phyloP scores from a whole-genome alignment of 2,113 vertebrate genomes.

The Poeciliopsis retropinna region DNA sequence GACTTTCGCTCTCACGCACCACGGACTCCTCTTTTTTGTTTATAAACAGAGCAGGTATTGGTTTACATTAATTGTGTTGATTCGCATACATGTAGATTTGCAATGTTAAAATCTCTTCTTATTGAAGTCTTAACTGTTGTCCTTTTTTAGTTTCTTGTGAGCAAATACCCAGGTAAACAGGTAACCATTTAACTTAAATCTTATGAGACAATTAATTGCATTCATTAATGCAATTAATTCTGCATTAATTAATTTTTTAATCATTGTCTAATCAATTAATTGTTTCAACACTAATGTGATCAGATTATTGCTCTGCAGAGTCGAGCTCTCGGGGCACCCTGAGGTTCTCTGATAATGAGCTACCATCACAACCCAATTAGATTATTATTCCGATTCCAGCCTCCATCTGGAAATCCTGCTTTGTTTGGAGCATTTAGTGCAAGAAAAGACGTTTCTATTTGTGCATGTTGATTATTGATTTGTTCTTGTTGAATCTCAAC shows the following conservation, averaged over 20 bases:
- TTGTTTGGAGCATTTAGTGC: constrained; percentile 41
- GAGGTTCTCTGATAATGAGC: constrained; percentile 51
- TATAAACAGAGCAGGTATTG: constrained; percentile 12
- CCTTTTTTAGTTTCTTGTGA: not conserved
- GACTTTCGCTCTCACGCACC: not conserved
- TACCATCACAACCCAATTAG: constrained; percentile 59
- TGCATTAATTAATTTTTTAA: constrained; percentile 3
- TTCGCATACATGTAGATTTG: too few relatives aligned
- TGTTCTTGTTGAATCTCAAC: not conserved
- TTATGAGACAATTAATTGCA: not conserved
- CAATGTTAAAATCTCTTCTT: not conserved
- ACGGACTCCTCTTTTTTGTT: constrained; percentile 8
- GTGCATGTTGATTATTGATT: not conserved
- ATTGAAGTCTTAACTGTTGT: not conserved
- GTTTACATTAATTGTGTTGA: not conserved
- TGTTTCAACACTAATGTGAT: constrained; percentile 44
- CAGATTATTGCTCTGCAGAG: constrained; percentile 20
- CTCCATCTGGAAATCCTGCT: not conserved
- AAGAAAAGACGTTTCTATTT: constrained; percentile 21
- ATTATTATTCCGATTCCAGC: constrained; percentile 45
- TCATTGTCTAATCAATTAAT: constrained; percentile 34
- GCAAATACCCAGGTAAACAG: not conserved
- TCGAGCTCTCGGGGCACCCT: constrained; percentile 28
- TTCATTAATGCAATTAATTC: constrained; percentile 16
- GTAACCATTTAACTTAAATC: not conserved